Conservation (phyloP, 1,140 invertebrate species). For the Teleopsis dalmanni region DNA sequence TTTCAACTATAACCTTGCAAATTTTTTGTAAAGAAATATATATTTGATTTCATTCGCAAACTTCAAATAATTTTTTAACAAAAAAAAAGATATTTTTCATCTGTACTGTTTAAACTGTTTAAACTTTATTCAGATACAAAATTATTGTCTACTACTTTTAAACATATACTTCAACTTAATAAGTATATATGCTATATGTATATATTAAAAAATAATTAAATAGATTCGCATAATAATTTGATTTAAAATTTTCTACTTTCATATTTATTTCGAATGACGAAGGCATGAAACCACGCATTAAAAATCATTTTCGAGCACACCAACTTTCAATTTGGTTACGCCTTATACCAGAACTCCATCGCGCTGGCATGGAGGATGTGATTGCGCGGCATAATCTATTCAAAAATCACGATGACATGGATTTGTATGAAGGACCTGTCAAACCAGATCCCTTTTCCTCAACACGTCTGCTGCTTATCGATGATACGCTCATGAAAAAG, state of each 20-base stretch:
- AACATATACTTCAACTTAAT: too few relatives aligned
- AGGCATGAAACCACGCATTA: conserved; percentile 84
- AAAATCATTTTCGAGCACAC: conserved; percentile 89
- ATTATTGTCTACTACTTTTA: too few relatives aligned
- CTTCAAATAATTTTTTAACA: too few relatives aligned
- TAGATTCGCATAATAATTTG: too few relatives aligned
- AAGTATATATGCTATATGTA: too few relatives aligned
- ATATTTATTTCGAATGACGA: conserved; percentile 43
- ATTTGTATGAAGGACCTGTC: conserved; percentile 72
- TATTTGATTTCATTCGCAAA: too few relatives aligned
- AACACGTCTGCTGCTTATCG: conserved; percentile 45
- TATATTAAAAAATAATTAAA: too few relatives aligned
- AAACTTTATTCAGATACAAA: too few relatives aligned
- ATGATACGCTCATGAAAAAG: conserved; percentile 40
- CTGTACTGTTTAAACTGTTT: too few relatives aligned
- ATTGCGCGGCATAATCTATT: conserved; percentile 76
- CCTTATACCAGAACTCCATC: conserved; percentile 85
- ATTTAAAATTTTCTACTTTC: conserved; percentile 8
- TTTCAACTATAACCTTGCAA: too few relatives aligned
- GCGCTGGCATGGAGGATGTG: conserved; percentile 79
- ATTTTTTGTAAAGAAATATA: too few relatives aligned
- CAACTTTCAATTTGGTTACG: conserved; percentile 90
- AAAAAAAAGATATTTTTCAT: too few relatives aligned
- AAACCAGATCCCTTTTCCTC: conserved; percentile 64
- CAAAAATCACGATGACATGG: conserved; percentile 70